Evolutionary conservation across 2,888 invertebrate species (phyloP).

Genomic region (Hedychridium roseum): DNA sequence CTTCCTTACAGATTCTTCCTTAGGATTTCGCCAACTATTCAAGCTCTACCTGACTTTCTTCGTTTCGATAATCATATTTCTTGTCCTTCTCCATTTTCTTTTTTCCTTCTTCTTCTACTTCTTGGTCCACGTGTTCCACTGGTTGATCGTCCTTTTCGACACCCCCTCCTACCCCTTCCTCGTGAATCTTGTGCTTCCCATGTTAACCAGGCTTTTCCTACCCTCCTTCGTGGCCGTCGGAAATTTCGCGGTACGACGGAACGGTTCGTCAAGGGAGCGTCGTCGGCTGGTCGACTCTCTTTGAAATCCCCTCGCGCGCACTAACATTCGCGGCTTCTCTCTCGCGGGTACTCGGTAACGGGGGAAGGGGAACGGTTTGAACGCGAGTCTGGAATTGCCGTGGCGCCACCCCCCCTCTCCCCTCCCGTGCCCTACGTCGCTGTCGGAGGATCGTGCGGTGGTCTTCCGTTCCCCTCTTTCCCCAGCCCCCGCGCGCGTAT

Average conservation of each 20-base stretch:
- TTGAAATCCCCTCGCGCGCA: conserved; percentile 33
- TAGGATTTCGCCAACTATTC: conserved; percentile 9
- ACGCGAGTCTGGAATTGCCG: conserved; percentile 61
- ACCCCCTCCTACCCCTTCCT: conserved; percentile 2
- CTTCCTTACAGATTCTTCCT: conserved; percentile 6
- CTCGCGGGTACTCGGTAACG: conserved; percentile 54
- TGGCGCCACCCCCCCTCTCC: conserved; percentile 59
- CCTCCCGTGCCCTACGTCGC: conserved; percentile 36
- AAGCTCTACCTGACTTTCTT: conserved; percentile 9
- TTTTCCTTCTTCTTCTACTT: neutral
- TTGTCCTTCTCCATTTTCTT: neutral
- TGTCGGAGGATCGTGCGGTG: conserved; percentile 23
- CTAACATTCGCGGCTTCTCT: conserved; percentile 49
- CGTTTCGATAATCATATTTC: too few species aligned
- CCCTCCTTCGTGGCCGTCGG: neutral
- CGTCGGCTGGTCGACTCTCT: conserved; percentile 42
- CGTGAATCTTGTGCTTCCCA: conserved; percentile 5
- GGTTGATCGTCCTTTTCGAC: neutral
- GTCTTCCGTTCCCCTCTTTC: conserved; percentile 23
- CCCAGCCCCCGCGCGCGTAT: too few species aligned
- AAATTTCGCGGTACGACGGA: neutral
- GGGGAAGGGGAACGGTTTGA: conserved; percentile 59
- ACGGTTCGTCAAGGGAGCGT: neutral
- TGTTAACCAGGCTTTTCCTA: neutral
- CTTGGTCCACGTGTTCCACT: neutral